Evolutionary conservation across 2,888 invertebrate genomes (phyloP).

Genomic region (Ophraella communa): DNA sequence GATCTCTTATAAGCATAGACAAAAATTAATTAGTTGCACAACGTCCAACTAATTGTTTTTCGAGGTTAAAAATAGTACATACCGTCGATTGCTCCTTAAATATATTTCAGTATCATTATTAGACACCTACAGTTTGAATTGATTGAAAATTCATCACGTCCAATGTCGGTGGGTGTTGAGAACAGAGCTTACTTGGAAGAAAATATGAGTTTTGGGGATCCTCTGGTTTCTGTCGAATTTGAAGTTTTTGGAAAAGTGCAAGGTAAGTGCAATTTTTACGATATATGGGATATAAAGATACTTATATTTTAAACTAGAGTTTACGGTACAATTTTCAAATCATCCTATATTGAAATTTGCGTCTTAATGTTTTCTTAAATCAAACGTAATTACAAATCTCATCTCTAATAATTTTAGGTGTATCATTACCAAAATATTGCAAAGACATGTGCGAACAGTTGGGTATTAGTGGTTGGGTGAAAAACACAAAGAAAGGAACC

Average conservation of each 20-base stretch:
- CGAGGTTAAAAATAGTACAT: slow-evolving; percentile 32
- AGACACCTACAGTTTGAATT: slow-evolving; percentile 21
- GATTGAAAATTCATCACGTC: slow-evolving; percentile 23
- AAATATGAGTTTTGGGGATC: slow-evolving; percentile 58
- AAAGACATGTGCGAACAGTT: slow-evolving; percentile 78
- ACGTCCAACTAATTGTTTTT: slow-evolving; percentile 23
- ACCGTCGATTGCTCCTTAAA: slow-evolving; percentile 20
- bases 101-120: slow-evolving; percentile 20
- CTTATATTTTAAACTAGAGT: no score
- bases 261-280: slow-evolving; percentile 65
- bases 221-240: slow-evolving; percentile 82
- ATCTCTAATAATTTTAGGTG: slow-evolving; percentile 72
- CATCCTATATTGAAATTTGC: no score
- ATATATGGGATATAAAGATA: neutral
- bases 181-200: neutral
- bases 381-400: no score
- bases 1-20: neutral
- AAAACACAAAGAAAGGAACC: slow-evolving; percentile 86
- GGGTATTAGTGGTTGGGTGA: slow-evolving; percentile 88
- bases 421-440: slow-evolving; percentile 88
- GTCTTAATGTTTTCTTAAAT: no score
- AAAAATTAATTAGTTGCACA: slow-evolving; percentile 9
- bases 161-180: slow-evolving; percentile 1
- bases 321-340: no score
- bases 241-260: slow-evolving; percentile 91